These are phyloP conservation scores for Danionella dracula DNA, from an alignment of 2,797 vertebrate genomes.

Conservation along the genomic window DNA sequence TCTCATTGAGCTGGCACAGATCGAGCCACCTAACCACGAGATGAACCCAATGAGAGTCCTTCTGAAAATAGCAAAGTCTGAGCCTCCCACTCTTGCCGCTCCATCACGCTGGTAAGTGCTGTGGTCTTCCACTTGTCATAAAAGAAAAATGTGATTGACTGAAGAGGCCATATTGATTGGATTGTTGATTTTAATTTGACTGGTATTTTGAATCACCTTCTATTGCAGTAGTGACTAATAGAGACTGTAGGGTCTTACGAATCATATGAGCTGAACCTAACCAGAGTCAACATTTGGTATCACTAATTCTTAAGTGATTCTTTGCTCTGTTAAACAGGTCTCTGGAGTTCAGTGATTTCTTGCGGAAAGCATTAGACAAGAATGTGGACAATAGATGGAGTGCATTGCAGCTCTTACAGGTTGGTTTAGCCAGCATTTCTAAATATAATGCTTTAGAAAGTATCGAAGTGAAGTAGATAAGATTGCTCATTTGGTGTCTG, in stretches of 20 bases:
- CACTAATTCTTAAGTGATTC: conserved; percentile 15
- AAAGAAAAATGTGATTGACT: not conserved
- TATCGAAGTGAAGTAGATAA: not conserved
- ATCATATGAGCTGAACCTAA: conserved; percentile 23
- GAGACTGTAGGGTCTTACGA: conserved; percentile 4
- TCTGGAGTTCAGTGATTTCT: conserved; percentile 89
- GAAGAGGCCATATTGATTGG: not conserved
- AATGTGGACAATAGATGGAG: conserved; percentile 92
- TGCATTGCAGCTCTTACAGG: conserved; percentile 84
- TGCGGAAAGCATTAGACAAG: conserved; percentile 92
- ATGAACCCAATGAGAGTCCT: conserved; percentile 97
- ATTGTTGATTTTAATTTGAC: not conserved
- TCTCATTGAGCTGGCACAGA: conserved; percentile 96
- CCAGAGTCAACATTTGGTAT: not conserved
- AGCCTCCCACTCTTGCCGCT: conserved; percentile 88
- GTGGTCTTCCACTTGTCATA: not conserved
- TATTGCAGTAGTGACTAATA: not conserved
- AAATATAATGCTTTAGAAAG: not conserved
- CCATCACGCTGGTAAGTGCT: conserved; percentile 87
- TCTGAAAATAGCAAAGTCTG: conserved; percentile 97
- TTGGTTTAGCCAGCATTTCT: conserved; percentile 42
- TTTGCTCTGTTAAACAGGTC: conserved; percentile 71
- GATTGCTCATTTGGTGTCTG: not conserved
- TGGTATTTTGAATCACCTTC: conserved; percentile 2
- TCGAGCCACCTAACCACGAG: conserved; percentile 97